Evolutionary conservation across 2,797 vertebrate species (phyloP), one percentile per base, ranked within the genome.

Genomic region (Danio tinwini): DNA sequence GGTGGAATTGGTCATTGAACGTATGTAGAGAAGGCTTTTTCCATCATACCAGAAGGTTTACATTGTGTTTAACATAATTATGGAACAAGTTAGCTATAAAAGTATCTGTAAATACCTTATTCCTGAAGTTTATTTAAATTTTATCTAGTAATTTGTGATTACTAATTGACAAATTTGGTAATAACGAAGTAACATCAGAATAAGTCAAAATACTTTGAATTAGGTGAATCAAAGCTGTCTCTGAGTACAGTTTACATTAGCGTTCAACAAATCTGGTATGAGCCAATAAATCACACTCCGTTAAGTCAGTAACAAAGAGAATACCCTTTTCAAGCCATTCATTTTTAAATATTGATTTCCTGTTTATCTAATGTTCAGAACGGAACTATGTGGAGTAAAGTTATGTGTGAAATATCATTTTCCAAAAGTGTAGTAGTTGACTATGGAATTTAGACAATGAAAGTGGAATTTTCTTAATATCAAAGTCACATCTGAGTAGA

Each of bases 401-500:
- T 70, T 70, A 12, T 70, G 49, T 37, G 47, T 53, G 8, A 68
- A 68, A 68, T 40, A 69, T 49, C 4, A 67, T 68, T 50, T 69
- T 52, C 47, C 65, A 68, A 50, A 68, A 68, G 7, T 7, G 19
- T 8, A 68, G 45, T 29, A 50, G 16, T 50, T 69, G 47, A 2
- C 47, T n/a, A 68, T 68, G 65, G 16, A 50, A 68, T 49, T 50
- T 68, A 49, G 65, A 68, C 6, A 37, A 12, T 5, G 44, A n/a
- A 49, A 68, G 10, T 49, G 65, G 21, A 68, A 29, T 61, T 11
- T 37, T 37, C 11, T 61, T 37, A 13, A 29, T 29, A 11, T 61
- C 21, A 21, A 61, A 61, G 29, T 61, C 58, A 61, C 58, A 61
- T 29, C 9, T 21, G 3, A 59, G 9, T 9, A 59, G 21, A 61